phyloP scores from a whole-genome alignment of 2,113 vertebrate species.

The Gymnorhina tibicen region DNA sequence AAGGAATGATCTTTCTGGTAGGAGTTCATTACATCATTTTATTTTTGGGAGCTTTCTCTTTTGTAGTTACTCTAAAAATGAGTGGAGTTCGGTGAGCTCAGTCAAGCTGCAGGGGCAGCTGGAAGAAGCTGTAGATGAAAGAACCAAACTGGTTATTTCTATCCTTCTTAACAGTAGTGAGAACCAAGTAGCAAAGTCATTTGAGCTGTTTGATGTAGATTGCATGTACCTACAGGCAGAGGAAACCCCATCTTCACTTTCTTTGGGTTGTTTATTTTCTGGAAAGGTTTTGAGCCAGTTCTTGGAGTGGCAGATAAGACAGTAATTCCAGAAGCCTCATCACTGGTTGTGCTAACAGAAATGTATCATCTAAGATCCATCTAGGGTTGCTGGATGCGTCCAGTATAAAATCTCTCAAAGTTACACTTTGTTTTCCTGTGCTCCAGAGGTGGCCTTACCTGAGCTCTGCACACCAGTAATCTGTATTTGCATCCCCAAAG shows the following conservation, averaged over 20 bases:
- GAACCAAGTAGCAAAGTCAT: neutral
- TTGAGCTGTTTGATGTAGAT: neutral
- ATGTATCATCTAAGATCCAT: rapidly evolving
- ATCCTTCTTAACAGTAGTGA: neutral
- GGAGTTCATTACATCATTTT: neutral
- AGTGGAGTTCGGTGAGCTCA: neutral
- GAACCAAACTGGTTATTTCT: neutral
- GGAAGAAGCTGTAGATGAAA: neutral
- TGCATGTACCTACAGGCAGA: neutral
- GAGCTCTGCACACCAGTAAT: neutral
- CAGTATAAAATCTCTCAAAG: neutral
- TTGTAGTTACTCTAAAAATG: neutral
- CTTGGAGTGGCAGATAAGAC: neutral
- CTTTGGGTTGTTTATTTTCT: neutral
- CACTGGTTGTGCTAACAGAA: neutral
- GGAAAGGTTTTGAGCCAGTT: neutral
- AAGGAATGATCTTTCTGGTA: neutral
- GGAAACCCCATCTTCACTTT: neutral
- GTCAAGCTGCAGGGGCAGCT: neutral
- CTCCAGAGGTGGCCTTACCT: neutral
- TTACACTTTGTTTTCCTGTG: neutral
- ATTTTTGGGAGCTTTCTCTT: neutral
- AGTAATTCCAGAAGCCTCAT: neutral
- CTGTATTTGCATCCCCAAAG: neutral
- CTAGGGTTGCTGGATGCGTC: neutral